Conservation (phyloP, 1,140 invertebrate genomes). For the Nomia melanderi region DNA sequence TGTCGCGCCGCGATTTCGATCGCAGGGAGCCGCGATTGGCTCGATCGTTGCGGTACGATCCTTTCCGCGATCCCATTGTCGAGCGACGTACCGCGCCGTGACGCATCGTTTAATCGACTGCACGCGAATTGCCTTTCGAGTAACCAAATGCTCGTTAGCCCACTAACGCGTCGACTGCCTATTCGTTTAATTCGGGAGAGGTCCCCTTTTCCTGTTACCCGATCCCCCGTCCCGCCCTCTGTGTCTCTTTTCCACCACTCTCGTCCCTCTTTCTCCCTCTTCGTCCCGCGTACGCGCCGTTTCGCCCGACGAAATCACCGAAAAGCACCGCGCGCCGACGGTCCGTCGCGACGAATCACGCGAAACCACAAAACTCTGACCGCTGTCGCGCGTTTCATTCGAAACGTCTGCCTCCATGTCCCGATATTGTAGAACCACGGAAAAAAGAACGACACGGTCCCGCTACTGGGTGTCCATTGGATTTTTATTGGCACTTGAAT, state of each 20-base stretch:
- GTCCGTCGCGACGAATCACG: not conserved
- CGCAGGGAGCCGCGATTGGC: conserved; percentile 5
- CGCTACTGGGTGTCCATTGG: too few species aligned
- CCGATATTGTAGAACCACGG: too few species aligned
- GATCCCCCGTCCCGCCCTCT: not conserved
- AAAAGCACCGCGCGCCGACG: not conserved
- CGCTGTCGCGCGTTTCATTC: conserved; percentile 15
- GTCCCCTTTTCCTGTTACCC: conserved; percentile 8
- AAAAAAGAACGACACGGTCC: too few species aligned
- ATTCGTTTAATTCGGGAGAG: conserved; percentile 54
- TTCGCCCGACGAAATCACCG: conserved; percentile 9
- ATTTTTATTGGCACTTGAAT: too few species aligned
- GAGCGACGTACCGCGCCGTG: conserved; percentile 24
- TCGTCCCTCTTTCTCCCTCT: not conserved
- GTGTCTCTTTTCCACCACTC: not conserved
- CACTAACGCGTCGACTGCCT: conserved; percentile 44
- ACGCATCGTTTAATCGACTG: conserved; percentile 63
- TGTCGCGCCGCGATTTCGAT: not conserved
- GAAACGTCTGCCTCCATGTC: not conserved
- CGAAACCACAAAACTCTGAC: conserved; percentile 20
- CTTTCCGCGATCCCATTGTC: conserved; percentile 49
- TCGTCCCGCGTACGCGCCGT: too few species aligned
- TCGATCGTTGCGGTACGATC: conserved; percentile 1
- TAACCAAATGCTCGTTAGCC: conserved; percentile 57
- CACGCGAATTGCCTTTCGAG: conserved; percentile 60